Conservation (phyloP, 1,140 invertebrate species). For the Halesus radiatus region DNA sequence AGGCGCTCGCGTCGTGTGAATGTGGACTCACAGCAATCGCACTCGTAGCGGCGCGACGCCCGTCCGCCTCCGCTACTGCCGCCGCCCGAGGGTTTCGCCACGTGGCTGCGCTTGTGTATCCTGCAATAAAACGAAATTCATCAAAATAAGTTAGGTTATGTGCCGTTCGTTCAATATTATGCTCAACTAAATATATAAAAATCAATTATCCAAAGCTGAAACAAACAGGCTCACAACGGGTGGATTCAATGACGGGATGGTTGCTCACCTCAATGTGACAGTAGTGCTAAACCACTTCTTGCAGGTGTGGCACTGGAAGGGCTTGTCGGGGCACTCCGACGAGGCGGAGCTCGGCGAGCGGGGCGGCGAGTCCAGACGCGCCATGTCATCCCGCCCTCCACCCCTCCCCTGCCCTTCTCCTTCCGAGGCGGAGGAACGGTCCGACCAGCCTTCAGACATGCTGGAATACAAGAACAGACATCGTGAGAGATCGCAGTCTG, state of each 20-base stretch:
- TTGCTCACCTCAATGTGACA: slow-evolving; percentile 66
- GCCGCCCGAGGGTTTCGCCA: slow-evolving; percentile 61
- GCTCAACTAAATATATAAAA: too few relatives aligned
- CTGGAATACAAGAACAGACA: not conserved
- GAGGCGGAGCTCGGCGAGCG: slow-evolving; percentile 64
- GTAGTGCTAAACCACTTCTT: slow-evolving; percentile 67
- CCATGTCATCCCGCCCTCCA: slow-evolving; percentile 41
- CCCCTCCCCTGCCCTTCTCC: not conserved
- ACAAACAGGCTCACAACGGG: too few relatives aligned
- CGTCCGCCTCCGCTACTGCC: slow-evolving; percentile 60
- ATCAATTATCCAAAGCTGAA: too few relatives aligned
- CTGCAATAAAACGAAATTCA: slow-evolving; percentile 54
- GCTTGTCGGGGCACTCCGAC: slow-evolving; percentile 66
- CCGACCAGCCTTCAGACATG: slow-evolving; percentile 23
- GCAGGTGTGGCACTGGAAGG: slow-evolving; percentile 67
- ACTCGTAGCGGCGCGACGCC: slow-evolving; percentile 62
- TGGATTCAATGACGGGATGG: too few relatives aligned
- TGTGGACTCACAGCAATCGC: slow-evolving; percentile 66
- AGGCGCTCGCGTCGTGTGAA: slow-evolving; percentile 66
- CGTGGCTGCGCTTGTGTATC: slow-evolving; percentile 65
- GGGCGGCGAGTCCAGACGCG: slow-evolving; percentile 53
- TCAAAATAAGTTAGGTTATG: too few relatives aligned
- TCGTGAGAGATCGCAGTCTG: too few relatives aligned
- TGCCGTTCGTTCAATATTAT: too few relatives aligned
- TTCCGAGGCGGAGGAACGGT: slow-evolving; percentile 28